These are phyloP conservation scores for Tenodera sinensis DNA, from an alignment of 2,888 invertebrate species.

Conservation along the genomic window DNA sequence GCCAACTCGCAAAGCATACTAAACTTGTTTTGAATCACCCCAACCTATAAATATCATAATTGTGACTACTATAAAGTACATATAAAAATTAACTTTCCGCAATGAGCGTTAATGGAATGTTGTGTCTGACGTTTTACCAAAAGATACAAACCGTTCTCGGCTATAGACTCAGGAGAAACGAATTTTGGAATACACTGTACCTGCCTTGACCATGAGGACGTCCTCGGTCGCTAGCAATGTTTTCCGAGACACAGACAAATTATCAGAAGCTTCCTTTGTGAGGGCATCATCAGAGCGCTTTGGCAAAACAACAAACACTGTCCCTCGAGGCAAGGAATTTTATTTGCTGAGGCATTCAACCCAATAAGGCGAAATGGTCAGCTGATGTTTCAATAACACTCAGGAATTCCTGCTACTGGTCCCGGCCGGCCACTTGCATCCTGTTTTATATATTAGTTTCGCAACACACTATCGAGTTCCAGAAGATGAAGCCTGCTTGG, in stretches of 20 bases:
- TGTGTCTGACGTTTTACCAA: not conserved
- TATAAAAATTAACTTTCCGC: too few relatives aligned
- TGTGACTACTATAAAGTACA: too few relatives aligned
- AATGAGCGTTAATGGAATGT: too few relatives aligned
- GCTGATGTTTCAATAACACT: not conserved
- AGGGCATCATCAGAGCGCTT: not conserved
- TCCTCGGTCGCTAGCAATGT: not conserved
- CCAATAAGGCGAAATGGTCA: not conserved
- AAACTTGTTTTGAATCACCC: too few relatives aligned
- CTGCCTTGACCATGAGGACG: not conserved
- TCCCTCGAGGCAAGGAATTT: not conserved
- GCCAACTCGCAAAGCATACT: too few relatives aligned
- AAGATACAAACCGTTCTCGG: not conserved
- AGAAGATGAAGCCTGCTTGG: not conserved
- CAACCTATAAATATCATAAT: too few relatives aligned
- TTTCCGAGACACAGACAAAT: not conserved
- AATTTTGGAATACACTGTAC: not conserved
- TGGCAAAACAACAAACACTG: not conserved
- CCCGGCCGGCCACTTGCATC: not conserved
- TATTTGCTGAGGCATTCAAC: not conserved
- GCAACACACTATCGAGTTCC: not conserved
- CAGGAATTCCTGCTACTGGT: not conserved
- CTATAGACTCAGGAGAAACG: not conserved
- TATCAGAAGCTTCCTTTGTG: not conserved
- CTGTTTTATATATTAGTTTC: not conserved